Base-by-base conservation (phyloP, 2,888 invertebrate genomes). In the Microctonus brassicae region DNA sequence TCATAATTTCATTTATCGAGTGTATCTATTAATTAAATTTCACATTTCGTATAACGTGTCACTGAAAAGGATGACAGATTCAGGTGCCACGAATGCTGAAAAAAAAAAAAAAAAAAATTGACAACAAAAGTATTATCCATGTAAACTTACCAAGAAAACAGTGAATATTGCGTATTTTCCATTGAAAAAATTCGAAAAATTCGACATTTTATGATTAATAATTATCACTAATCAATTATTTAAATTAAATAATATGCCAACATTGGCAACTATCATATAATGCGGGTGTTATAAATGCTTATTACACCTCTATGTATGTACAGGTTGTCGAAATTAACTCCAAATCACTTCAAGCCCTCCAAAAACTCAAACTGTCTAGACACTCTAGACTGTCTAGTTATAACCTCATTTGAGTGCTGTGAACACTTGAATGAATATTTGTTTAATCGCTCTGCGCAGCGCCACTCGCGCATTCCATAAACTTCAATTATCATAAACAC, bases 71-170 rank as follows among this genome's bases (percentile, higher is more conserved):
- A 66, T 75, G 76, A 77, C 75, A 77, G 68, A 53, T 74, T 55
- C 22, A 73, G 26, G 57, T 52, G 33, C 47, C 26, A 60, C 13
- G 9, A 60, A 61, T 34, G 36, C 34, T 22, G 29, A n/a, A n/a
- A n/a, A n/a, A n/a, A n/a, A n/a, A n/a, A n/a, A 26, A 47, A 60
- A 20, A 63, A 55, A 39, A 55, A 53, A 20, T 29, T 17, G 1
- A 60, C 5, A 17, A 65, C 60, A 58, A 55, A 61, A 61, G 52
- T 42, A 26, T 72, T 71, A 72, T 69, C 64, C 52, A 64, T 61
- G 2, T 6, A 7, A 60, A 87, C 88, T 88, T 78, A 88, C 89
- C 86, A 86, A 76, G 73, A 88, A 78, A 83, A 83, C 82, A 53
- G 82, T 79, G 76, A 88, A 80, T 79, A 86, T 76, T 74, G 82